These are phyloP conservation scores for Solenopsis fugax DNA, from an alignment of 1,140 invertebrate species.

Conservation along the genomic window DNA sequence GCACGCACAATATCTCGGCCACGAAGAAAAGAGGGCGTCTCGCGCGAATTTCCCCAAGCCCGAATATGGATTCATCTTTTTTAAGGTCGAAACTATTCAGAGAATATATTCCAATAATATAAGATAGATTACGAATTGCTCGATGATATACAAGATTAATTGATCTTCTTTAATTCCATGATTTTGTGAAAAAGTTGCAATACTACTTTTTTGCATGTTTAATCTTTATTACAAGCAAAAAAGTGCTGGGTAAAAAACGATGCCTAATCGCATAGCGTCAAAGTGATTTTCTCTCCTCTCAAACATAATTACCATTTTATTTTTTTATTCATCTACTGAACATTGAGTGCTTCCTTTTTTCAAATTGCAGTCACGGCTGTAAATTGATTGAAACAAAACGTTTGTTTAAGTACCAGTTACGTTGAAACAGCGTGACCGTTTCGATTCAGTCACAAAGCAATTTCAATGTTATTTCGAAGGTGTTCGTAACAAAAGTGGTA, in stretches of 20 bases:
- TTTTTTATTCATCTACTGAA: conserved; percentile 15
- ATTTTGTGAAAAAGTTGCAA: neutral
- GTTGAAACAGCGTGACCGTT: neutral
- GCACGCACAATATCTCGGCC: conserved; percentile 27
- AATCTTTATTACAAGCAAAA: neutral
- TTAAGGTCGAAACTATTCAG: neutral
- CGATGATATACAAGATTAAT: neutral
- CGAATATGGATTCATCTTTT: too few species aligned
- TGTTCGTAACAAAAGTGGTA: neutral
- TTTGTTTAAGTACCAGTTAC: neutral
- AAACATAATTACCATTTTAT: conserved; percentile 6
- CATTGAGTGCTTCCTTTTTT: conserved; percentile 54
- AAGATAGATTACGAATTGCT: neutral
- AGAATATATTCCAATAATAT: too few species aligned
- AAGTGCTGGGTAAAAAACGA: conserved; percentile 48
- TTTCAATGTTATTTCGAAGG: neutral
- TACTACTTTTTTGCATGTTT: neutral
- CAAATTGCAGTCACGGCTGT: neutral
- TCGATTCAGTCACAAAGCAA: neutral
- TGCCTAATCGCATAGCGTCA: neutral
- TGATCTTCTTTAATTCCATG: neutral
- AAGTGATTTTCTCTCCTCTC: conserved; percentile 54
- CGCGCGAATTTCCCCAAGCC: neutral
- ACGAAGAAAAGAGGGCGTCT: conserved; percentile 5
- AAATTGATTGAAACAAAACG: neutral